These are phyloP conservation scores for Zaprionus obscuricornis DNA, from an alignment of 2,888 invertebrate genomes.

Conservation along the genomic window DNA sequence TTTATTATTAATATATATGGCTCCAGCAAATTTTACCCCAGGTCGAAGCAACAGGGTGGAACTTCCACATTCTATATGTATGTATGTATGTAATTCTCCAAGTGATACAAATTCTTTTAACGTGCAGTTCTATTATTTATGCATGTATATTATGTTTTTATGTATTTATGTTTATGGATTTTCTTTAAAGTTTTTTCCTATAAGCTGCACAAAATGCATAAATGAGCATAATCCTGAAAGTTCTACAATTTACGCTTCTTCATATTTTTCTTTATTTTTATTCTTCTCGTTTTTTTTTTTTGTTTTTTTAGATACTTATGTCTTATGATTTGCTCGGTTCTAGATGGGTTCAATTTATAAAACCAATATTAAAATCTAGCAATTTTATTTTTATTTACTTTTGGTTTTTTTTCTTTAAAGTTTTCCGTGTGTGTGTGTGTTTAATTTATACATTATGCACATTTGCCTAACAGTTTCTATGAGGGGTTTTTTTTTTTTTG, in stretches of 20 bases:
- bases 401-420: constrained; percentile 5
- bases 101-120: constrained; percentile 22
- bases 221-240: constrained; percentile 39
- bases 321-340: constrained; percentile 44
- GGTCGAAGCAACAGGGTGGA: constrained; percentile 29
- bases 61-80: constrained; percentile 34
- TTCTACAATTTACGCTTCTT: constrained; percentile 28
- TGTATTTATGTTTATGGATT: constrained; percentile 23
- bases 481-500: too few species aligned
- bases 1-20: constrained; percentile 23
- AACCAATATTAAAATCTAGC: constrained; percentile 50
- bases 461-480: constrained; percentile 29
- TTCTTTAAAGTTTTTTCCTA: too few species aligned
- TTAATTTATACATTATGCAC: constrained; percentile 49
- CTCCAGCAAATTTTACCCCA: constrained; percentile 19
- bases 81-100: constrained; percentile 24
- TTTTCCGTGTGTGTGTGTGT: constrained; percentile 9
- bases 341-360: constrained; percentile 45
- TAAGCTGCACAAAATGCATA: constrained; percentile 44
- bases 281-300: too few species aligned
- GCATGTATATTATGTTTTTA: constrained; percentile 28
- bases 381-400: constrained; percentile 12
- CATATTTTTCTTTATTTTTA: too few species aligned
- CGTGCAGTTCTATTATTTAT: constrained; percentile 28
- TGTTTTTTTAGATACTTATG: constrained; percentile 35